Percentiles rank a stretch among this genome's conserved stretches.
Conservation (phyloP, 2,797 vertebrate genomes). For the Alcedo atthis region DNA sequence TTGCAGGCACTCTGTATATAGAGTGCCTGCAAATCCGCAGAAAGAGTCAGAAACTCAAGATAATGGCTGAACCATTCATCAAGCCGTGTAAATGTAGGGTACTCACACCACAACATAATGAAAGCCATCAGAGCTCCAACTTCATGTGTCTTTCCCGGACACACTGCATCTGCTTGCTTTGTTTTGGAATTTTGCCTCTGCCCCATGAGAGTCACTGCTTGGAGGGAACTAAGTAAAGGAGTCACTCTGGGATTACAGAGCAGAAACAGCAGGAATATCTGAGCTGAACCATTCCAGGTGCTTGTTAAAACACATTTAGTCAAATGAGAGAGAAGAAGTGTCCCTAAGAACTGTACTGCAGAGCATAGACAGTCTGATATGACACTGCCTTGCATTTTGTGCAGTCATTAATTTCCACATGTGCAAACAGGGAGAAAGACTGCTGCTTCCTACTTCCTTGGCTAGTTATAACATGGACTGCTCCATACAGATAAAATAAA, state of each 20-base stretch:
- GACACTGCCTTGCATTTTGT: not conserved
- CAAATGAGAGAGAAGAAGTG: not conserved
- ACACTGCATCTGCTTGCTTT: slow-evolving; percentile 23
- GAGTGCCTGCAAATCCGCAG: not conserved
- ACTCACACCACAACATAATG: slow-evolving; percentile 32
- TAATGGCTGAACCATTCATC: slow-evolving; percentile 16
- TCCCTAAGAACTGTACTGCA: not conserved
- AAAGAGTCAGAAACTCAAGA: slow-evolving; percentile 3
- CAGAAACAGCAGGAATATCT: slow-evolving; percentile 21
- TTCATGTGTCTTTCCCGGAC: slow-evolving; percentile 28
- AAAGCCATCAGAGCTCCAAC: slow-evolving; percentile 40
- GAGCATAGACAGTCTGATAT: not conserved
- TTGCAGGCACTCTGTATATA: not conserved
- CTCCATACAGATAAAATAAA: not conserved
- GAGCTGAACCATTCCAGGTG: not conserved
- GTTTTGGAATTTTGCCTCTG: slow-evolving; percentile 41
- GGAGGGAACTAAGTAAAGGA: not conserved
- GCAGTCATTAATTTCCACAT: not conserved
- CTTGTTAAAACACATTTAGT: not conserved
- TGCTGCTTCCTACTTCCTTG: not conserved
- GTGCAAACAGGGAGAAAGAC: not conserved
- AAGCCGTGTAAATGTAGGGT: not conserved
- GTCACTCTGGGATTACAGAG: not conserved
- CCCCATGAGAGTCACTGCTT: not conserved
- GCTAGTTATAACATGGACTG: not conserved